A percentile compares a stretch with the other conserved stretches of the same genome.
These are phyloP conservation scores for Notothenia coriiceps DNA, from an alignment of 2,113 vertebrate species.

Conservation along the genomic window DNA sequence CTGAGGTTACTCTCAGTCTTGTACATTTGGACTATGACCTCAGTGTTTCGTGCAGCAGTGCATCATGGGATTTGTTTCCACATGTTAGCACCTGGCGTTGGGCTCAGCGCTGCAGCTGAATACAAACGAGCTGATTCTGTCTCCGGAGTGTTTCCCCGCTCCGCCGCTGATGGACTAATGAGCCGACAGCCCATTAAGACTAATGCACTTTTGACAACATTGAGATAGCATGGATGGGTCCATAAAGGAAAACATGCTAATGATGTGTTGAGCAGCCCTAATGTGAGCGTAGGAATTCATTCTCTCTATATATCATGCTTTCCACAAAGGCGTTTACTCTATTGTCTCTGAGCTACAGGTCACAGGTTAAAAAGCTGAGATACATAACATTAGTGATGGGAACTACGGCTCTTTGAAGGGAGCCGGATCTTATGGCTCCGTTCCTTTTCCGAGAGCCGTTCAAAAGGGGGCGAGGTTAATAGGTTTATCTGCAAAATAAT, in stretches of 20 bases:
- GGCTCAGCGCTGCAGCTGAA: slow-evolving; percentile 20
- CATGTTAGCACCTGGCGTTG: slow-evolving; percentile 38
- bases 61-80: slow-evolving; percentile 25
- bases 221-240: background rate
- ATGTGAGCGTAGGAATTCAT: background rate
- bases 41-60: slow-evolving; percentile 18
- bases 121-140: slow-evolving; percentile 10
- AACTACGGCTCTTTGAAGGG: no score
- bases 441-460: no score
- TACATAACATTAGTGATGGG: no score
- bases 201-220: slow-evolving; percentile 39
- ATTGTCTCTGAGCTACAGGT: background rate
- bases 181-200: slow-evolving; percentile 41
- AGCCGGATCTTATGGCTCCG: no score
- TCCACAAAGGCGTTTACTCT: background rate
- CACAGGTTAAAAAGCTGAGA: background rate
- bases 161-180: slow-evolving; percentile 33
- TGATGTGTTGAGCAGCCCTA: background rate
- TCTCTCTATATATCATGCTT: background rate
- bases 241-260: slow-evolving; percentile 5
- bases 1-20: background rate
- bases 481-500: no score
- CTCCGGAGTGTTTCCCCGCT: slow-evolving; percentile 4
- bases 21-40: background rate
- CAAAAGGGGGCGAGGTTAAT: no score